Conservation (phyloP, 23 tunicate species). For the Botrylloides violaceus region DNA sequence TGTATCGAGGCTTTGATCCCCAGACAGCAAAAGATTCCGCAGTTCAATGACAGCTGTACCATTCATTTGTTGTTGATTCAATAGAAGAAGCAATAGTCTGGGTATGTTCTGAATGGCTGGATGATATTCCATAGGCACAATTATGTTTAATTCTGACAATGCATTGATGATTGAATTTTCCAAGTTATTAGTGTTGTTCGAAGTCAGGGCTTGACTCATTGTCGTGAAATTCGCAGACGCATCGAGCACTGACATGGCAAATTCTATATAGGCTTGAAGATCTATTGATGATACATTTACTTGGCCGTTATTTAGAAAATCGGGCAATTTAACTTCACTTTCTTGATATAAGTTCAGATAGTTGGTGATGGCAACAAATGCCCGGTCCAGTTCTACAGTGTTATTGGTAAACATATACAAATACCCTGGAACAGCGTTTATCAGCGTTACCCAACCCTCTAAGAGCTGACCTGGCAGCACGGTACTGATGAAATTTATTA, state of each 20-base stretch:
- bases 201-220: background rate
- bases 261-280: background rate
- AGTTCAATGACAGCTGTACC: background rate
- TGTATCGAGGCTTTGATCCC: background rate
- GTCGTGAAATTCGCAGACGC: background rate
- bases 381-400: background rate
- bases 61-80: background rate
- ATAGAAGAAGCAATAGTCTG: background rate
- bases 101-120: background rate
- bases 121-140: background rate
- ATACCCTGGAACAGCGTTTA: slow-evolving; percentile 8
- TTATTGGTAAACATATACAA: slow-evolving; percentile 1
- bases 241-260: background rate
- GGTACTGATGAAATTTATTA: background rate
- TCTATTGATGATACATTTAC: background rate
- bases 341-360: background rate
- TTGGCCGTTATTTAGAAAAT: background rate
- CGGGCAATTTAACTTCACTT: background rate
- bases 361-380: background rate
- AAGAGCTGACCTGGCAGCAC: background rate
- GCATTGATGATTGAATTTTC: background rate
- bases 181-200: background rate
- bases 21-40: background rate
- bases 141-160: background rate
- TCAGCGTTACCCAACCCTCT: background rate